Evolutionary conservation across 2,888 invertebrate species (phyloP).

Genomic region (Trichacis sp.): DNA sequence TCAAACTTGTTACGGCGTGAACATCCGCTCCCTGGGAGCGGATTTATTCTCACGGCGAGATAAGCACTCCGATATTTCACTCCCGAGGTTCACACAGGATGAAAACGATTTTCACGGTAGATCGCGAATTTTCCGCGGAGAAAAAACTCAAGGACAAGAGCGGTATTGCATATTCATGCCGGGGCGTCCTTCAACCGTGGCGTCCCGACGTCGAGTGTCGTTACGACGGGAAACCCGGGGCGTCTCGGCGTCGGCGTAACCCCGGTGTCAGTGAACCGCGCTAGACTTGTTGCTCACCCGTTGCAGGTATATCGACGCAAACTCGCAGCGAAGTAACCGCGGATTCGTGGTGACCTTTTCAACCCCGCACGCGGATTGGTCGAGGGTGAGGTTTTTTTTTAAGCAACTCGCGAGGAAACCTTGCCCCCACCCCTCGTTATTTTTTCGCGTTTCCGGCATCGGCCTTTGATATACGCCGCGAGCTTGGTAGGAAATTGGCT

Average conservation of each 20-base stretch:
- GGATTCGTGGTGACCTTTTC: constrained; percentile 47
- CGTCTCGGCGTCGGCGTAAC: constrained; percentile 47
- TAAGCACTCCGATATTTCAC: too few species aligned
- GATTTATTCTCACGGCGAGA: too few species aligned
- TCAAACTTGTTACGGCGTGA: too few species aligned
- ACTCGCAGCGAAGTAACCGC: constrained; percentile 32
- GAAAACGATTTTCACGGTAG: neutral
- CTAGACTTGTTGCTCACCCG: constrained; percentile 56
- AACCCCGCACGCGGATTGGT: constrained; percentile 33
- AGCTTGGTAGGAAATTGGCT: constrained; percentile 10
- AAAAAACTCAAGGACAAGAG: constrained; percentile 16
- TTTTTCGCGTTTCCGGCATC: constrained; percentile 50
- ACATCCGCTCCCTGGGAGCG: too few species aligned
- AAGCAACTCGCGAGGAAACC: constrained; percentile 34
- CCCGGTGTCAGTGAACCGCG: constrained; percentile 64
- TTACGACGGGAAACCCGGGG: constrained; percentile 46
- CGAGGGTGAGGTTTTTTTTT: constrained; percentile 23
- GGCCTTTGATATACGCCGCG: too few species aligned
- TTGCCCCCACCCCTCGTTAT: constrained; percentile 47
- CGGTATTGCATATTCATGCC: constrained; percentile 53
- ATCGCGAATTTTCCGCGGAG: neutral
- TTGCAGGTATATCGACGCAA: constrained; percentile 44
- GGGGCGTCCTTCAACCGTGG: constrained; percentile 66
- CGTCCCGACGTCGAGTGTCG: constrained; percentile 67
- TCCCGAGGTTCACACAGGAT: constrained; percentile 25